Evolutionary conservation across 2,797 vertebrate species (phyloP).

Genomic region (Acanthornis magna): DNA sequence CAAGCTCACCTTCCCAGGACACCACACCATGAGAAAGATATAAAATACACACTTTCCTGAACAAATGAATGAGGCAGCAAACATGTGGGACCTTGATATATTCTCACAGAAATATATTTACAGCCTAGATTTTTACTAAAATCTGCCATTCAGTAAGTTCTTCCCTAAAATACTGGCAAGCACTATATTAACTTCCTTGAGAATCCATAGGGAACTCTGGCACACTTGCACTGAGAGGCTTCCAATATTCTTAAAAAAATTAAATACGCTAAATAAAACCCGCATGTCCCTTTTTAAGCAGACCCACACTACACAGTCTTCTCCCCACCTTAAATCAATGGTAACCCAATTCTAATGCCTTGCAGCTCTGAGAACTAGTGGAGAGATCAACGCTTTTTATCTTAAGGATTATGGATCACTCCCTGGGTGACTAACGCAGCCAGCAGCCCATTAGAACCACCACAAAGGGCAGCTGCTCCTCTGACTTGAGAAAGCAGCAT

Average conservation of each 20-base stretch:
- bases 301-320: neutral
- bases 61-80: neutral
- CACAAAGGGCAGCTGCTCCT: conserved; percentile 36
- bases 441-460: conserved; percentile 53
- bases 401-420: conserved; percentile 63
- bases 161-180: conserved; percentile 9
- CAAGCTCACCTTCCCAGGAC: neutral
- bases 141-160: neutral
- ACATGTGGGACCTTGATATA: neutral
- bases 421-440: conserved; percentile 38
- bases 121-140: neutral
- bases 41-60: neutral
- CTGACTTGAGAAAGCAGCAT: conserved; percentile 31
- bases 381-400: conserved; percentile 71
- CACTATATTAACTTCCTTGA: neutral
- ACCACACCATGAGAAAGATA: neutral
- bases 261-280: conserved; percentile 50
- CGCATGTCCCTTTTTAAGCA: conserved; percentile 32
- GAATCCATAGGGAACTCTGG: neutral
- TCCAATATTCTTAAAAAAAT: conserved; percentile 45
- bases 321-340: conserved; percentile 85
- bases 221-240: conserved; percentile 16
- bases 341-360: conserved; percentile 86
- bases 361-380: conserved; percentile 63
- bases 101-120: neutral